Conservation (phyloP, 2,888 invertebrate species). For the Pomacea canaliculata region DNA sequence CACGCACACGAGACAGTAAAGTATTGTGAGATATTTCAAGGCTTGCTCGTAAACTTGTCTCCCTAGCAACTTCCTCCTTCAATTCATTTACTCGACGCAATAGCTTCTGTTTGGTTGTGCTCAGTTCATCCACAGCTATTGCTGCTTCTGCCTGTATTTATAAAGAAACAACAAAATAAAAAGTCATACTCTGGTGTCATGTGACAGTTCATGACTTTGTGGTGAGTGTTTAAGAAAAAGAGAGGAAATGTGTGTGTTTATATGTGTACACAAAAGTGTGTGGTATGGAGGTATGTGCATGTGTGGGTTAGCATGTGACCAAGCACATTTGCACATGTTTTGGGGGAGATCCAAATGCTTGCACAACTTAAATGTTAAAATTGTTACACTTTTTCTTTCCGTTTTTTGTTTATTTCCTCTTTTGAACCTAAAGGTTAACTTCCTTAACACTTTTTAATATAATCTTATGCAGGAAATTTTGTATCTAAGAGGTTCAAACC, state of each 20-base stretch:
- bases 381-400: too few species aligned
- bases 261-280: too few species aligned
- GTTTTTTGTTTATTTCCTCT: too few species aligned
- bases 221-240: neutral
- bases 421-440: too few species aligned
- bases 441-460: too few species aligned
- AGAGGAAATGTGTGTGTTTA: neutral
- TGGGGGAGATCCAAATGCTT: too few species aligned
- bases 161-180: neutral
- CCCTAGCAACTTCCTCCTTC: slow-evolving; percentile 58
- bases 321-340: too few species aligned
- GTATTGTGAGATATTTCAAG: slow-evolving; percentile 66
- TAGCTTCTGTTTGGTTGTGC: slow-evolving; percentile 53
- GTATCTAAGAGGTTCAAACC: too few species aligned
- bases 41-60: slow-evolving; percentile 60
- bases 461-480: too few species aligned
- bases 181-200: neutral
- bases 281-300: too few species aligned
- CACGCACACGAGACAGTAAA: slow-evolving; percentile 54
- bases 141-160: slow-evolving; percentile 49
- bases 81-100: slow-evolving; percentile 53
- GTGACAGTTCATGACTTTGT: neutral
- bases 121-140: slow-evolving; percentile 50
- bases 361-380: too few species aligned
- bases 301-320: too few species aligned